These are phyloP conservation scores for Perca fluviatilis DNA, from an alignment of 2,113 vertebrate species.

Conservation along the genomic window DNA sequence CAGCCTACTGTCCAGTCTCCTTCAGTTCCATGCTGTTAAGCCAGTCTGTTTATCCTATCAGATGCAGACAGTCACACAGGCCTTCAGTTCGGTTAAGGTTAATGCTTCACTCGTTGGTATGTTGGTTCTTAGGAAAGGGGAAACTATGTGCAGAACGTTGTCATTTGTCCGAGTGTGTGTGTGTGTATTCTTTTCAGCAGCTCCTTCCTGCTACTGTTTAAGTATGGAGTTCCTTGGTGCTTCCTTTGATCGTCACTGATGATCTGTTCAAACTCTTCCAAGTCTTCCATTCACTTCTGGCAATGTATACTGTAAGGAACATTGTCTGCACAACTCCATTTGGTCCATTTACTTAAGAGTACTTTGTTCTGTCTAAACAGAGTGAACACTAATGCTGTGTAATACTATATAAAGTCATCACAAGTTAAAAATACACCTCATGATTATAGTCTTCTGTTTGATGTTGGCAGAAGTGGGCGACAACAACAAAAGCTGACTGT, in stretches of 20 bases:
- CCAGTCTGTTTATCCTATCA: neutral
- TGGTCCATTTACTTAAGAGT: neutral
- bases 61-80: neutral
- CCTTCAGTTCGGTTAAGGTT: neutral
- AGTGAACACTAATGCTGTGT: neutral
- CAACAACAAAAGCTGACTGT: neutral
- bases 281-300: constrained; percentile 20
- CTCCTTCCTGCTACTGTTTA: constrained; percentile 21
- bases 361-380: neutral
- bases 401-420: neutral
- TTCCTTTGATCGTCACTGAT: constrained; percentile 27
- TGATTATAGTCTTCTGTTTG: neutral
- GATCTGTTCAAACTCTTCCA: constrained; percentile 12
- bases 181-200: constrained; percentile 9
- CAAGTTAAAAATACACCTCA: neutral
- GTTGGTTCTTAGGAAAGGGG: no score
- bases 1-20: neutral
- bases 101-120: neutral
- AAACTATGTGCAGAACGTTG: neutral
- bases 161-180: neutral
- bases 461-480: neutral
- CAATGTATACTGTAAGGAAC: neutral
- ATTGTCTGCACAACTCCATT: neutral
- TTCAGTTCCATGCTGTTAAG: neutral
- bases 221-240: neutral